Conservation (phyloP, 1,140 invertebrate genomes). For the Panulirus ornatus region DNA sequence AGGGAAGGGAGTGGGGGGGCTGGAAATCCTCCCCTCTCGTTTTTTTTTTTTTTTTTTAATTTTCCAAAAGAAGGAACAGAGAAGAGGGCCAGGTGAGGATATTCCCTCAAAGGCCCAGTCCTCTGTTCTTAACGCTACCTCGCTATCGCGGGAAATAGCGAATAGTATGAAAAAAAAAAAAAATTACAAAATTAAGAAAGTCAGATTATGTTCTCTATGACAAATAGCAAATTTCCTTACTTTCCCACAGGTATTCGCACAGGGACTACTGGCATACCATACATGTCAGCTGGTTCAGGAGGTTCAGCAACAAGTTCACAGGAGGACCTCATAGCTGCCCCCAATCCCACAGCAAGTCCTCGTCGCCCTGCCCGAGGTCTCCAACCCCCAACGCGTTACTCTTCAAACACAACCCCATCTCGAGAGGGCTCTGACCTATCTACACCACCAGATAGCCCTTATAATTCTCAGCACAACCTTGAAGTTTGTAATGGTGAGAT, state of each 20-base stretch:
- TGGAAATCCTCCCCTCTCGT: too few relatives aligned
- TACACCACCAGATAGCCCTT: conserved; percentile 61
- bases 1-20: too few relatives aligned
- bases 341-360: conserved; percentile 29
- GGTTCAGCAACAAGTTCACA: conserved; percentile 62
- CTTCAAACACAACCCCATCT: conserved; percentile 33
- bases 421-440: conserved; percentile 65
- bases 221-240: too few relatives aligned
- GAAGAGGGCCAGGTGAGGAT: too few relatives aligned
- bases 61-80: too few relatives aligned
- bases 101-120: too few relatives aligned
- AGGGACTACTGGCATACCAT: conserved; percentile 13
- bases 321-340: conserved; percentile 63
- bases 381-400: conserved; percentile 45
- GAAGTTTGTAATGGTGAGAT: conserved; percentile 45
- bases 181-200: too few relatives aligned
- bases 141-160: too few relatives aligned
- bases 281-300: conserved; percentile 47
- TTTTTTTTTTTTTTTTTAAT: too few relatives aligned
- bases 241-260: conserved; percentile 38
- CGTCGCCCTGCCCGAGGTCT: conserved; percentile 56
- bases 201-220: too few relatives aligned
- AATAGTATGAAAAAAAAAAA: too few relatives aligned
- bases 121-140: too few relatives aligned
- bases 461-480: conserved; percentile 46